These are phyloP conservation scores for Bagarius yarrelli DNA, from an alignment of 2,113 vertebrate species.

Conservation along the genomic window DNA sequence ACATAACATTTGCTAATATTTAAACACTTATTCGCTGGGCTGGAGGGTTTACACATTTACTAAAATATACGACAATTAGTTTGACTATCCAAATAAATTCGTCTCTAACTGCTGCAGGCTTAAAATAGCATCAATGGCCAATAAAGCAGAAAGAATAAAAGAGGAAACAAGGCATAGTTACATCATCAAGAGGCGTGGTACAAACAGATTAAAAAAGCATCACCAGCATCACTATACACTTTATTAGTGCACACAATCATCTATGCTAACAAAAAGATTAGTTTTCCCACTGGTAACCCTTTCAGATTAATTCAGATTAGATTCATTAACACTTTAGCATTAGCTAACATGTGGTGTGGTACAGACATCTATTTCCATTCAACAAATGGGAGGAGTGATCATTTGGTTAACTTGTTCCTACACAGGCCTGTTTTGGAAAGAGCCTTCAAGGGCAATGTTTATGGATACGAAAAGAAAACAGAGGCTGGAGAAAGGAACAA, in stretches of 20 bases:
- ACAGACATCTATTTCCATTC: slow-evolving; percentile 33
- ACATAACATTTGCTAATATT: not conserved
- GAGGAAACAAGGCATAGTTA: slow-evolving; percentile 22
- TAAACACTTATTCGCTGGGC: not conserved
- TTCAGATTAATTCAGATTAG: not conserved
- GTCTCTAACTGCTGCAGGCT: not conserved
- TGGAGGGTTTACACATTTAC: not conserved
- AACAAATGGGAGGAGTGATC: slow-evolving; percentile 37
- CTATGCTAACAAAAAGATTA: not conserved
- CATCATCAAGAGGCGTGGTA: slow-evolving; percentile 34
- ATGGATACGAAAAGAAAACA: slow-evolving; percentile 63
- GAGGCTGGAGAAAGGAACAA: slow-evolving; percentile 51
- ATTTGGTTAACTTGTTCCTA: slow-evolving; percentile 23
- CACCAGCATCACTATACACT: not conserved
- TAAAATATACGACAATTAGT: not conserved
- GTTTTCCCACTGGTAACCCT: not conserved
- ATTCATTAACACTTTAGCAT: not conserved
- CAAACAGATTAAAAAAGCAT: slow-evolving; percentile 12
- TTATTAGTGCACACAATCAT: not conserved
- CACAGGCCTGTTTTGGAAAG: slow-evolving; percentile 57
- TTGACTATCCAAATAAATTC: not conserved
- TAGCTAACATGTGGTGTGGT: not conserved
- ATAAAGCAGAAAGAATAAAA: slow-evolving; percentile 35
- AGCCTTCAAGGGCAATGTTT: slow-evolving; percentile 57
- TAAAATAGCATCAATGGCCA: not conserved